phyloP scores from a whole-genome alignment of 2,797 vertebrate genomes.

The Sebastes cheni region DNA sequence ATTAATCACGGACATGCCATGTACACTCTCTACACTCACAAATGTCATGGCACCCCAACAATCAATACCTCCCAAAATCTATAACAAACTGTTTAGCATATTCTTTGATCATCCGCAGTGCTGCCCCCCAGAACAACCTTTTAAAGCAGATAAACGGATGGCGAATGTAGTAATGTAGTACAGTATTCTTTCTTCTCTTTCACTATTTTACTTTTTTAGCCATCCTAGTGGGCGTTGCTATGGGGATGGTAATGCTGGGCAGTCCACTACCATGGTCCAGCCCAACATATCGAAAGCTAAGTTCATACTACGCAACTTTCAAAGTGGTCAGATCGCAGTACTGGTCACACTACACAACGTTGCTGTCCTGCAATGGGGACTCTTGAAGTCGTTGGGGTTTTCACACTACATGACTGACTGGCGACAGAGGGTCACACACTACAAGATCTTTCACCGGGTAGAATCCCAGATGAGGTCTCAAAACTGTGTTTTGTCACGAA shows the following conservation, averaged over 20 bases:
- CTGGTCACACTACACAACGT: too few species aligned
- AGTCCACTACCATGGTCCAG: not conserved
- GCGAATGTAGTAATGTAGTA: not conserved
- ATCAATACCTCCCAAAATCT: slow-evolving; percentile 62
- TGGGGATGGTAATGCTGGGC: not conserved
- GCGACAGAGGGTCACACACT: too few species aligned
- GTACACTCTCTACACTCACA: slow-evolving; percentile 24
- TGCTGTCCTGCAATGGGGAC: too few species aligned
- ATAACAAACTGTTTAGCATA: slow-evolving; percentile 54
- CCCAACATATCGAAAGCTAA: not conserved
- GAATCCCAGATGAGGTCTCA: too few species aligned
- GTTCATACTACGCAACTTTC: too few species aligned
- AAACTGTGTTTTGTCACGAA: too few species aligned
- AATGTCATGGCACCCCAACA: slow-evolving; percentile 18
- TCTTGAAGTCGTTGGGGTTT: too few species aligned
- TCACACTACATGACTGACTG: too few species aligned
- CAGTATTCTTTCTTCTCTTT: not conserved
- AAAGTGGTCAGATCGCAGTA: too few species aligned
- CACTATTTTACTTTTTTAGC: not conserved
- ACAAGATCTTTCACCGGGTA: too few species aligned
- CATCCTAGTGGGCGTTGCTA: not conserved
- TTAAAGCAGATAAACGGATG: slow-evolving; percentile 12
- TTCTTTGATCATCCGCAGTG: slow-evolving; percentile 40
- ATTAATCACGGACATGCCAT: slow-evolving; percentile 46
- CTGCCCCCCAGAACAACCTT: slow-evolving; percentile 33